Base-by-base conservation (phyloP, 2,888 invertebrate species). In the Galerucella nymphaeae region DNA sequence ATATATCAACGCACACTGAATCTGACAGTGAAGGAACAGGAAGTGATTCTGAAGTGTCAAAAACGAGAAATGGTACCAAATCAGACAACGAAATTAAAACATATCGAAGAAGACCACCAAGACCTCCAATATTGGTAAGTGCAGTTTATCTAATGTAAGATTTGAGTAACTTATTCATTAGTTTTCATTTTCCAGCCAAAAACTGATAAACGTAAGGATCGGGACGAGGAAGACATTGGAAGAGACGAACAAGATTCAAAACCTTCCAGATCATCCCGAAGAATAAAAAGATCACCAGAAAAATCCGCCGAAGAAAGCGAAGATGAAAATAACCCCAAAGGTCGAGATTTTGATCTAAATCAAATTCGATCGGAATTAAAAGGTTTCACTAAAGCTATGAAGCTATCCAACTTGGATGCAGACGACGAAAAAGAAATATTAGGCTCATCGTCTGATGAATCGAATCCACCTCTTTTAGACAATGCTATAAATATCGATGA, bases 351-450 rank as follows among this genome's bases (percentile, higher is more conserved):
- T 83, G 95, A 96, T 86, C 88, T 96, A 30, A 94, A 93, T 86
- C 94, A 95, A 87, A 95, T 96, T 72, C 88, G 95, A 77, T 94
- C 94, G 0, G 95, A 96, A 83, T 86, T 95, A 3, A 96, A 95
- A 85, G 95, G 95, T 6, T 91, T 95, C 65, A 90, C 91, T 67
- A 91, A 91, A 80, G 88, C 90, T 10, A 87, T 91, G 0, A 90
- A 90, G 67, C 67, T 74, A 2, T 80, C 87, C 5, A 82, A 79
- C 1, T 71, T 79, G 14, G 83, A 81, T 41, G 45, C 77, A 3
- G 58, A 75, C 1, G 63, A 67, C 45, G 69, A 69, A 16, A 85
- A 86, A 72, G 84, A 84, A 45, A 75, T 75, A 0, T 53, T 53
- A 18, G 71, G 80, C 6, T 83, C 85, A 1, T 84, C 84, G 1